Evolutionary conservation across 2,888 invertebrate species (phyloP), one percentile per base, ranked within the genome.

Genomic region (Griposia aprilina): DNA sequence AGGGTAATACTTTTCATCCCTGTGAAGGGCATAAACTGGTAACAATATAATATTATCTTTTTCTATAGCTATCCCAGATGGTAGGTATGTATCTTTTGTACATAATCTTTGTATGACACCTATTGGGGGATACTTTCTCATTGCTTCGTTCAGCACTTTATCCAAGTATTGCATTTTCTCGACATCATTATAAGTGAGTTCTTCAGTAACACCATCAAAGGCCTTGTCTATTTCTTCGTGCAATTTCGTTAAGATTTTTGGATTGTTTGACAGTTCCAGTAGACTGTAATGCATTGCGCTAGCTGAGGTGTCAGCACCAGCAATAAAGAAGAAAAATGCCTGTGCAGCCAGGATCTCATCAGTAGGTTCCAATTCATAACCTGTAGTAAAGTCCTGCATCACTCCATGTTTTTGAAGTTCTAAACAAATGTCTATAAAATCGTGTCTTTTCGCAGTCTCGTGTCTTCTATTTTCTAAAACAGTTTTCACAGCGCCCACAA

Each of bases 271-370:
- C 1, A 97, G 88, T 82, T 94, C 93, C 57, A 95, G 85, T 17
- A 96, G 85, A 15, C 92, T 90, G 59, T 94, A 96, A 83, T 95
- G 93, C 87, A 97, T 93, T 0, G 94, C 85, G 17, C 91, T 94
- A 2, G 96, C 95, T 17, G 95, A 93, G 1, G 96, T 95, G 66
- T 97, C 97, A 6, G 94, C 93, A 1, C 97, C 97, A 55, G 96
- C 97, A 55, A 96, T 78, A 59, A 96, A 96, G 78, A 97, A 97
- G 82, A 96, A 94, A 73, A 97, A 95, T 0, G 95, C 95, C 86
- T 97, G 96, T 3, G 96, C 95, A 5, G 95, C 94, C 48, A 96
- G 62, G 2, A 95, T 26, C 87, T 94, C 94, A 69, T 93, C 94
- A 10, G 94, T 92, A 0, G 93, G 92, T 7, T 91, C 87, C 15